Percentiles rank a stretch among this genome's conserved stretches.
Conservation (phyloP, 2,113 vertebrate species). For the Nannospalax galili region DNA sequence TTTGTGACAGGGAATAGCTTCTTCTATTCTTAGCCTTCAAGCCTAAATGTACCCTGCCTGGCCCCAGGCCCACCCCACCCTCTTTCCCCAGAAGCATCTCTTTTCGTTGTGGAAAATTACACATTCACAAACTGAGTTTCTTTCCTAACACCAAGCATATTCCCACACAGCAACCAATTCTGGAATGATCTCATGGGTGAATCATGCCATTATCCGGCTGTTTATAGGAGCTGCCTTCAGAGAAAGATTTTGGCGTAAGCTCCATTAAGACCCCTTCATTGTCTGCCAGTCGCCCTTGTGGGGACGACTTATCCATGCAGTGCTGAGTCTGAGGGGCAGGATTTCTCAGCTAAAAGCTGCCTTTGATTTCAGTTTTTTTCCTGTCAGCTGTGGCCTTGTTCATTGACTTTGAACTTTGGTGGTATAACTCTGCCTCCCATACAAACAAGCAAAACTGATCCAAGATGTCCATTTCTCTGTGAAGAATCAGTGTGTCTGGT, state of each 20-base stretch:
- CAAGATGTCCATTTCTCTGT: not conserved
- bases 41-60: slow-evolving; percentile 35
- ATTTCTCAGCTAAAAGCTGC: slow-evolving; percentile 20
- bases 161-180: slow-evolving; percentile 45
- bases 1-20: slow-evolving; percentile 56
- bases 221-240: slow-evolving; percentile 64
- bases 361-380: slow-evolving; percentile 8
- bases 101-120: slow-evolving; percentile 64
- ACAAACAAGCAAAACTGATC: not conserved
- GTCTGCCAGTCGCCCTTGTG: slow-evolving; percentile 38
- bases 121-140: slow-evolving; percentile 50
- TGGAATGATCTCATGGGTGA: slow-evolving; percentile 71
- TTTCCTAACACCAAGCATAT: slow-evolving; percentile 65
- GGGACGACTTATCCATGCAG: not conserved
- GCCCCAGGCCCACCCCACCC: slow-evolving; percentile 17
- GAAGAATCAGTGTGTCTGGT: not conserved
- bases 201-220: slow-evolving; percentile 47
- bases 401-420: not conserved
- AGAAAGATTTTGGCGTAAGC: slow-evolving; percentile 65
- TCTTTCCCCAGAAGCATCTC: slow-evolving; percentile 21
- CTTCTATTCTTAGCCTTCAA: slow-evolving; percentile 53
- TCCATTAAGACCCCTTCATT: slow-evolving; percentile 39
- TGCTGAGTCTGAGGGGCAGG: slow-evolving; percentile 39
- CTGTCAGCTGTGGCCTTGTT: not conserved
- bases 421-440: not conserved